phyloP scores from a whole-genome alignment of 2,888 invertebrate species.

The Ptychoptera contaminata region DNA sequence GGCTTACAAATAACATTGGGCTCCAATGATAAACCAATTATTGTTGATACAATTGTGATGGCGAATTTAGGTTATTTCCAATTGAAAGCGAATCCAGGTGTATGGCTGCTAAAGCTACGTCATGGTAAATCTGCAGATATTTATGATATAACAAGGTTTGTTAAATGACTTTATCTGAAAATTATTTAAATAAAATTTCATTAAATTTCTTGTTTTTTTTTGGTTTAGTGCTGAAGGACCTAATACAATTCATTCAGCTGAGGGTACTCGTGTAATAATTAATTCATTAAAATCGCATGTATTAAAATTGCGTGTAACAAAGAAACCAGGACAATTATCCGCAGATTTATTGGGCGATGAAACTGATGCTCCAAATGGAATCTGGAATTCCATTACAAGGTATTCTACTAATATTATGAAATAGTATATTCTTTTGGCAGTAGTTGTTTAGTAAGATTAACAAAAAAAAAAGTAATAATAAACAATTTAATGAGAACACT shows the following conservation, averaged over 20 bases:
- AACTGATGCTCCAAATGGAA: slow-evolving; percentile 44
- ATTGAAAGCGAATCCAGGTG: slow-evolving; percentile 93
- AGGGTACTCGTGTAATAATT: slow-evolving; percentile 24
- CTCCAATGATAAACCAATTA: slow-evolving; percentile 55
- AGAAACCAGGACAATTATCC: slow-evolving; percentile 75
- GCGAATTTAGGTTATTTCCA: slow-evolving; percentile 98
- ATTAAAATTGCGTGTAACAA: slow-evolving; percentile 77
- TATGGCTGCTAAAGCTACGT: slow-evolving; percentile 77
- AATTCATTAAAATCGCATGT: slow-evolving; percentile 59
- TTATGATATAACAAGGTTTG: slow-evolving; percentile 70
- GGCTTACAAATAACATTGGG: slow-evolving; percentile 95
- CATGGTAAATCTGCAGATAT: slow-evolving; percentile 91
- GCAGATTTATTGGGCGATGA: slow-evolving; percentile 74
- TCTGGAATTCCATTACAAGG: slow-evolving; percentile 94
- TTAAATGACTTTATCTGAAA: slow-evolving; percentile 1
- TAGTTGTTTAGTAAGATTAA: not conserved
- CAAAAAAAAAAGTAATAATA: too few relatives aligned
- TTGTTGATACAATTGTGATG: slow-evolving; percentile 99
- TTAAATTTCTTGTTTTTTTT: not conserved
- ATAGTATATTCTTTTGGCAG: too few relatives aligned
- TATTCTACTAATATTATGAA: too few relatives aligned
- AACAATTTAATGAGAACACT: too few relatives aligned
- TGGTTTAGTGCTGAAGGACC: slow-evolving; percentile 34
- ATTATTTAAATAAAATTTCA: not conserved
- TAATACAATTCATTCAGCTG: slow-evolving; percentile 32